Percentiles rank a stretch among this genome's conserved stretches.
These are phyloP conservation scores for Istiophorus platypterus DNA, from an alignment of 2,113 vertebrate species.

Conservation along the genomic window DNA sequence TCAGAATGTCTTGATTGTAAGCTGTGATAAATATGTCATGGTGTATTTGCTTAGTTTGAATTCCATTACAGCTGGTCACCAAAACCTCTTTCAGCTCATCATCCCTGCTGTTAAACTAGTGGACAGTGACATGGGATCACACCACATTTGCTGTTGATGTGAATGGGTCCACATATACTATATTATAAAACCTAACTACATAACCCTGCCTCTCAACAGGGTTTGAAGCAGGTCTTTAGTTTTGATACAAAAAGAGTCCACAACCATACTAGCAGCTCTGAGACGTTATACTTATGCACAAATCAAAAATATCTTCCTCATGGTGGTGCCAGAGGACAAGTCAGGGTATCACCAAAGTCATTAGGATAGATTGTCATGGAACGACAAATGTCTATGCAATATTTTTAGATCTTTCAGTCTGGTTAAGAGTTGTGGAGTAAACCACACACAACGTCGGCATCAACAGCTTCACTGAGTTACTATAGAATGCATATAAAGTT, in stretches of 20 bases:
- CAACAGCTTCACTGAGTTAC: neutral
- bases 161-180: neutral
- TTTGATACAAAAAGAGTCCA: neutral
- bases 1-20: slow-evolving; percentile 24
- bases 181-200: neutral
- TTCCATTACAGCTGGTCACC: slow-evolving; percentile 36
- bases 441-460: neutral
- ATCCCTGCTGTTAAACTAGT: slow-evolving; percentile 5
- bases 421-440: neutral
- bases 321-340: neutral
- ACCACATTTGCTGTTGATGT: slow-evolving; percentile 12
- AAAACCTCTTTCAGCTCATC: slow-evolving; percentile 52
- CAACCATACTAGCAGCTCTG: neutral
- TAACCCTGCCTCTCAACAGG: neutral
- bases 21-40: slow-evolving; percentile 32
- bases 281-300: neutral
- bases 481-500: neutral
- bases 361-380: neutral
- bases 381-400: neutral
- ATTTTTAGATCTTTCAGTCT: neutral
- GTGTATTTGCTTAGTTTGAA: slow-evolving; percentile 47
- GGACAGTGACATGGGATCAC: slow-evolving; percentile 20
- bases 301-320: neutral
- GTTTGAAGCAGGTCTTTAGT: neutral
- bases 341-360: neutral